Evolutionary conservation across 2,888 invertebrate genomes (phyloP).

Genomic region (Callosobruchus maculatus): DNA sequence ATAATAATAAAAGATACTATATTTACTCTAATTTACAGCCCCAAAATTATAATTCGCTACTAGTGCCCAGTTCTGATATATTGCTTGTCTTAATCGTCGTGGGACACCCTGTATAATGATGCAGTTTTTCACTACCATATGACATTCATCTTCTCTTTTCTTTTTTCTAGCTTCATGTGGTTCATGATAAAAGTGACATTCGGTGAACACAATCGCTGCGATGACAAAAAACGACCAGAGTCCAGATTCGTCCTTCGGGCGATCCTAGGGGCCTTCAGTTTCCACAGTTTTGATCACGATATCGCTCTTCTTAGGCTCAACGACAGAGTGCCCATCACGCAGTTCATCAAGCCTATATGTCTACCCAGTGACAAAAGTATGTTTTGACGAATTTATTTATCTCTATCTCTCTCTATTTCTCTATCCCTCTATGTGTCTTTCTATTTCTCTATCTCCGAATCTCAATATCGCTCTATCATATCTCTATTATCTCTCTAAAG

Average conservation of each 20-base stretch:
- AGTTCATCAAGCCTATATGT: slow-evolving; percentile 78
- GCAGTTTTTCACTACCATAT: not conserved
- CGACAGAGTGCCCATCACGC: slow-evolving; percentile 74
- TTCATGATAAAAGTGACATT: slow-evolving; percentile 88
- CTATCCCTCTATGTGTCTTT: too few relatives aligned
- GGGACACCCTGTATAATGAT: too few relatives aligned
- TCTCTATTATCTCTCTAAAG: slow-evolving; percentile 23
- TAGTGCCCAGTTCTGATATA: too few relatives aligned
- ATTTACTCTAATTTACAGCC: too few relatives aligned
- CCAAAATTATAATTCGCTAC: too few relatives aligned
- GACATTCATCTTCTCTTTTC: not conserved
- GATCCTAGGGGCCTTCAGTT: slow-evolving; percentile 76
- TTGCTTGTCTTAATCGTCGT: too few relatives aligned
- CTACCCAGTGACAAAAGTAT: slow-evolving; percentile 66
- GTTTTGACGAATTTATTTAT: slow-evolving; percentile 27
- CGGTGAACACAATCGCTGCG: slow-evolving; percentile 83
- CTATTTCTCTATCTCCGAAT: too few relatives aligned
- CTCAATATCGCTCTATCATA: too few relatives aligned
- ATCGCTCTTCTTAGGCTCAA: slow-evolving; percentile 79
- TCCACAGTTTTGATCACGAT: slow-evolving; percentile 84
- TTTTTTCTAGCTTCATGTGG: slow-evolving; percentile 76
- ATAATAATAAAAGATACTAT: too few relatives aligned
- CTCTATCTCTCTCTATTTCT: not conserved
- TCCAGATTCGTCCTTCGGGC: slow-evolving; percentile 76
- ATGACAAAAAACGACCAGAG: slow-evolving; percentile 67